Percentiles rank a stretch among this genome's conserved stretches.
Conservation (phyloP, 1,140 invertebrate genomes). For the Halyomorpha halys region DNA sequence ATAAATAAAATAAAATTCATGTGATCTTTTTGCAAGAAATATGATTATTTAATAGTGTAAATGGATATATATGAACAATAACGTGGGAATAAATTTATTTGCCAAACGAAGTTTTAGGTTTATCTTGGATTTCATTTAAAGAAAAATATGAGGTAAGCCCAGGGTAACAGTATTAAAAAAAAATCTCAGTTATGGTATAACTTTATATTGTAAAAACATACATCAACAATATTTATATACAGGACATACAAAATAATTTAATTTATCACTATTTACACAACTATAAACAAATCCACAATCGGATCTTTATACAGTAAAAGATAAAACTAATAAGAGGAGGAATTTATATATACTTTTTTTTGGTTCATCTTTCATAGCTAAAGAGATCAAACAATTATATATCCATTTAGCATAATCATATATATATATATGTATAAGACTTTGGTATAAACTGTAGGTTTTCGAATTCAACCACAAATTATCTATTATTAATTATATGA, state of each 20-base stretch:
- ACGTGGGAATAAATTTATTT: too few relatives aligned
- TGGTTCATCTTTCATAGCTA: conserved; percentile 8
- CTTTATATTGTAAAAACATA: conserved; percentile 25
- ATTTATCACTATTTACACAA: conserved; percentile 18
- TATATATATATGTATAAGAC: conserved; percentile 6
- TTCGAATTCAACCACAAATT: conserved; percentile 9
- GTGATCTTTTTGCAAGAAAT: too few relatives aligned
- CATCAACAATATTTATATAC: conserved; percentile 24
- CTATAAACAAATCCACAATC: conserved; percentile 21
- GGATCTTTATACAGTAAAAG: conserved; percentile 20
- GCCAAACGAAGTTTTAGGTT: too few relatives aligned
- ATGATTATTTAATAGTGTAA: too few relatives aligned
- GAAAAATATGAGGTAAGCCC: too few relatives aligned
- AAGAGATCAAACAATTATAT: conserved; percentile 13
- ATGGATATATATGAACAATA: too few relatives aligned
- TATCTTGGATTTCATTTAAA: too few relatives aligned
- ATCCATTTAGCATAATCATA: conserved; percentile 7
- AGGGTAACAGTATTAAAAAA: conserved; percentile 1
- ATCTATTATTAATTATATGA: conserved; percentile 3
- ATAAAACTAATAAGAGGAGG: conserved; percentile 29
- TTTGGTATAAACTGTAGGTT: conserved; percentile 17
- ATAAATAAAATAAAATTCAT: too few relatives aligned
- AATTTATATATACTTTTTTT: conserved; percentile 11
- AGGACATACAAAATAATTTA: conserved; percentile 24
- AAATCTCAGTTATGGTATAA: neutral